These are phyloP conservation scores for Athetis lepigone DNA, from an alignment of 2,888 invertebrate species.

Conservation along the genomic window DNA sequence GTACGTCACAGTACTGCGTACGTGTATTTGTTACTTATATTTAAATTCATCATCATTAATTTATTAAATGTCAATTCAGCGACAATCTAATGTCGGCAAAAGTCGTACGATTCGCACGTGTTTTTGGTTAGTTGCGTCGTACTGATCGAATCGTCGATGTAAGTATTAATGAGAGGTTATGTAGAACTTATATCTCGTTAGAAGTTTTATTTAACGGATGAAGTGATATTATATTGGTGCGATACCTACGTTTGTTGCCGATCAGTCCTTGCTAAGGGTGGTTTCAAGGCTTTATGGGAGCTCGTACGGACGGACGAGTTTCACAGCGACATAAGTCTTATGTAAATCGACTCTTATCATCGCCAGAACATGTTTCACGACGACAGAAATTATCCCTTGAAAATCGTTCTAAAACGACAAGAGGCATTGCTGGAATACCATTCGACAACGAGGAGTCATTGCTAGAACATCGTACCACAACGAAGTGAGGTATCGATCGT, in stretches of 20 bases:
- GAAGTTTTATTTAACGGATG: slow-evolving; percentile 33
- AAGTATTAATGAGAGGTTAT: slow-evolving; percentile 4
- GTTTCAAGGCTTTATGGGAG: too few relatives aligned
- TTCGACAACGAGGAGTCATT: too few relatives aligned
- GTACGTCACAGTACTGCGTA: not conserved
- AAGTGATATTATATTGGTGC: slow-evolving; percentile 14
- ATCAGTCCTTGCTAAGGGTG: slow-evolving; percentile 36
- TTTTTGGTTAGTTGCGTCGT: slow-evolving; percentile 52
- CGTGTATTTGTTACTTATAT: slow-evolving; percentile 42
- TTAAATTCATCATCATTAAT: slow-evolving; percentile 53
- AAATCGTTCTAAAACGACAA: too few relatives aligned
- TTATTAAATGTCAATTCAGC: slow-evolving; percentile 49
- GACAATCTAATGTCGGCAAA: slow-evolving; percentile 44
- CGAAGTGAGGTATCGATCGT: too few relatives aligned
- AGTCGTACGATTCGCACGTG: slow-evolving; percentile 55
- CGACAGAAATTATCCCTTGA: too few relatives aligned
- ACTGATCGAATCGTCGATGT: slow-evolving; percentile 32
- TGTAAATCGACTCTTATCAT: too few relatives aligned
- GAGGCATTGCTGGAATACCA: too few relatives aligned
- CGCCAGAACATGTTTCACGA: too few relatives aligned
- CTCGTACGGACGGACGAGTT: too few relatives aligned
- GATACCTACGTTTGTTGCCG: slow-evolving; percentile 46
- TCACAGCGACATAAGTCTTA: too few relatives aligned
- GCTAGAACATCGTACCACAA: too few relatives aligned
- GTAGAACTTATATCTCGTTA: slow-evolving; percentile 26